Evolutionary conservation across 2,888 invertebrate genomes (phyloP), one percentile per base, ranked within the genome.

Genomic region (Nebria salina): DNA sequence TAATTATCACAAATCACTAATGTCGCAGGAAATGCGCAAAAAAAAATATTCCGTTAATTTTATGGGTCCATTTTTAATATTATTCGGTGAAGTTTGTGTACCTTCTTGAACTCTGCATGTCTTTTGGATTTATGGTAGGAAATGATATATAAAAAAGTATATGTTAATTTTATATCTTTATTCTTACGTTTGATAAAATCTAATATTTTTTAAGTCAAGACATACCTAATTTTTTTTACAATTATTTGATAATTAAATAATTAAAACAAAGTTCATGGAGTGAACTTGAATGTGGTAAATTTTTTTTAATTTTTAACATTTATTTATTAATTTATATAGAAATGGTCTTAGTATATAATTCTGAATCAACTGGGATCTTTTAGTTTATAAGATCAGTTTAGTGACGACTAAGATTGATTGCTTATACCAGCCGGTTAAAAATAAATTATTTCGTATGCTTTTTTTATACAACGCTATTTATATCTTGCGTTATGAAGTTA

Each of bases 1-100:
- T 80, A 80, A 80, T 80, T 80, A 80, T 73, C 75, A 75, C 80
- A 75, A 80, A 75, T 75, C 80, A 75, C 68, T 64, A 25, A 75
- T 74, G 70, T 80, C 74, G 64, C 75, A 75, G 70, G 75, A 75
- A 70, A 75, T 74, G 65, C 64, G 74, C 73, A 65, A 80, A 80
- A 74, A 20, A 15, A 73, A 26, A 73, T 34, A 41, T 72, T 9
- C 80, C 80, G 80, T 75, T 78, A 78, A 15, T 64, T 78, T 78
- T 75, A 80, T 64, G 75, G 54, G 34, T 70, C 26, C 25, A 25
- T 25, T 68, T 65, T 42, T 66, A 75, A 75, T 80, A 75, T 80
- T 80, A 54, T 54, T 54, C 54, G 54, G 54, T 54, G 54, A 54
- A 13, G 54, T 54, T 54, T 13, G 54, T 54, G 4, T 54, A 54